phyloP scores from a whole-genome alignment of 2,888 invertebrate species.

The Chrysodeixis includens region DNA sequence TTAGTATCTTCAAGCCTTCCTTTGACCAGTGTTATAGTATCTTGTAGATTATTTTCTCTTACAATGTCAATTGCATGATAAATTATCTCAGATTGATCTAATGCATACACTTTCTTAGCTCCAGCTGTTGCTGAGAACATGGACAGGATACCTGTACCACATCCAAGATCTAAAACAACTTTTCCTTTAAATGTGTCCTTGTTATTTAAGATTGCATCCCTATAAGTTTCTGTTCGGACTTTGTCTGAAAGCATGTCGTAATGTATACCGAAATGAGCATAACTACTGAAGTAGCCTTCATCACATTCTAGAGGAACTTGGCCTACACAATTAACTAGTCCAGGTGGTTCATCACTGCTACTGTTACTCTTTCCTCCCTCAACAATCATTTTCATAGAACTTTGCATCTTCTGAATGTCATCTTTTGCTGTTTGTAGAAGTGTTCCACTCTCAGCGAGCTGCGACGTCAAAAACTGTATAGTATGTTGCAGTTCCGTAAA shows the following conservation, averaged over 20 bases:
- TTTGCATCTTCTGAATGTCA: slow-evolving; percentile 90
- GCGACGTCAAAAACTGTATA: slow-evolving; percentile 87
- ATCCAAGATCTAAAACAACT: slow-evolving; percentile 97
- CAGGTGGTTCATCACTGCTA: slow-evolving; percentile 56
- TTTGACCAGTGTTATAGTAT: slow-evolving; percentile 93
- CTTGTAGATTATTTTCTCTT: slow-evolving; percentile 93
- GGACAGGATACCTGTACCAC: slow-evolving; percentile 98
- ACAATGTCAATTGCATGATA: slow-evolving; percentile 98
- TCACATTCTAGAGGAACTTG: slow-evolving; percentile 91
- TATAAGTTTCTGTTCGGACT: slow-evolving; percentile 96
- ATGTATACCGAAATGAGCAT: slow-evolving; percentile 97
- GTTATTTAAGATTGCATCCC: slow-evolving; percentile 94
- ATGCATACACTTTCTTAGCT: slow-evolving; percentile 96
- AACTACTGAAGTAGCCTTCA: slow-evolving; percentile 94
- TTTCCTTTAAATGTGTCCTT: slow-evolving; percentile 92
- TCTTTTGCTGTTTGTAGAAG: slow-evolving; percentile 90
- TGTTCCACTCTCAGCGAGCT: slow-evolving; percentile 90
- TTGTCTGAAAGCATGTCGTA: slow-evolving; percentile 98
- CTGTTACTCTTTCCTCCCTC: slow-evolving; percentile 72
- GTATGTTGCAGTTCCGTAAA: slow-evolving; percentile 90
- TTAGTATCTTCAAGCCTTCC: slow-evolving; percentile 95
- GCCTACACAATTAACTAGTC: slow-evolving; percentile 76
- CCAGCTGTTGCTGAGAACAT: slow-evolving; percentile 99
- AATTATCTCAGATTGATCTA: slow-evolving; percentile 98
- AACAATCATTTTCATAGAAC: slow-evolving; percentile 89